Conservation (phyloP, 2,888 invertebrate species). For the Liopterus haemorrhoidalis region DNA sequence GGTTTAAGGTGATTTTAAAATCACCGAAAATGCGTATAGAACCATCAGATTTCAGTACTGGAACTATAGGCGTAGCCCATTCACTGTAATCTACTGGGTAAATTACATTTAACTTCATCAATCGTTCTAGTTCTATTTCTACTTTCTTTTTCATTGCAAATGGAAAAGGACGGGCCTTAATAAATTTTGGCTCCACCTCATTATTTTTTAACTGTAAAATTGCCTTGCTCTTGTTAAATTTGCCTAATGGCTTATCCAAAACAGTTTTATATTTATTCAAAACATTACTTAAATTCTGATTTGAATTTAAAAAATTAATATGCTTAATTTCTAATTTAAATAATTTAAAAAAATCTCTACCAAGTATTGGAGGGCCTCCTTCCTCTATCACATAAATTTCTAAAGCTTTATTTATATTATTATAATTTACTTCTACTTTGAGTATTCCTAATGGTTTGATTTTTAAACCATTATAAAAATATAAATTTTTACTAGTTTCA, state of each 20-base stretch:
- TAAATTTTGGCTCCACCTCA: slow-evolving; percentile 32
- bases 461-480: background rate
- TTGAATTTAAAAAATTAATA: slow-evolving; percentile 6
- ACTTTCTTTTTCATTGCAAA: slow-evolving; percentile 31
- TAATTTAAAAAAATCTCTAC: slow-evolving; percentile 14
- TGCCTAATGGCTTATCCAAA: too few species aligned
- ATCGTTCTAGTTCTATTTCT: slow-evolving; percentile 29
- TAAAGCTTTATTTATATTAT: slow-evolving; percentile 1
- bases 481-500: slow-evolving; percentile 5
- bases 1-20: slow-evolving; percentile 36
- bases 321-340: slow-evolving; percentile 11
- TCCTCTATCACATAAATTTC: slow-evolving; percentile 11
- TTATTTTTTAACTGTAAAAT: too few species aligned
- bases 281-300: slow-evolving; percentile 1
- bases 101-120: slow-evolving; percentile 29
- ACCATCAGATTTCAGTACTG: slow-evolving; percentile 36
- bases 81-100: slow-evolving; percentile 27
- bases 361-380: slow-evolving; percentile 8
- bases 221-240: too few species aligned
- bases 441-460: slow-evolving; percentile 11
- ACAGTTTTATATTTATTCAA: slow-evolving; percentile 15
- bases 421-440: slow-evolving; percentile 7
- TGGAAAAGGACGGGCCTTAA: slow-evolving; percentile 32
- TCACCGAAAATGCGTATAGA: slow-evolving; percentile 38
- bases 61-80: slow-evolving; percentile 38